phyloP scores from a whole-genome alignment of 2,888 invertebrate genomes.

The Pristionchus entomophagus region DNA sequence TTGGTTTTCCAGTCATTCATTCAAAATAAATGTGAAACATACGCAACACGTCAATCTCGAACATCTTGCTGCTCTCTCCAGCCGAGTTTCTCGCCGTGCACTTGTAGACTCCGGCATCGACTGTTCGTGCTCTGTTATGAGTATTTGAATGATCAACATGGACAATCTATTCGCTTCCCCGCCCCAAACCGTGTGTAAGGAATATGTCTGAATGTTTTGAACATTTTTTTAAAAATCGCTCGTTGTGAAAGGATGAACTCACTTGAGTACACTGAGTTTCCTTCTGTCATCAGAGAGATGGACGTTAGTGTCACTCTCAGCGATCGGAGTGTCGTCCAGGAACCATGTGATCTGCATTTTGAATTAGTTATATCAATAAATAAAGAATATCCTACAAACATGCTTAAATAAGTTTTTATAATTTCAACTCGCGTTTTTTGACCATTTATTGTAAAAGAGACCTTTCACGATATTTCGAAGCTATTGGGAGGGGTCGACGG shows the following conservation, averaged over 20 bases:
- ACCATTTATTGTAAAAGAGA: too few relatives aligned
- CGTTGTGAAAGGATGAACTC: neutral
- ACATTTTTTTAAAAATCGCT: too few relatives aligned
- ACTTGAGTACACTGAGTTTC: slow-evolving; percentile 63
- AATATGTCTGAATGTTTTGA: too few relatives aligned
- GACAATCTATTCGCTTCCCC: neutral
- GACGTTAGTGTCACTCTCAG: slow-evolving; percentile 58
- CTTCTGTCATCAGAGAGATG: slow-evolving; percentile 72
- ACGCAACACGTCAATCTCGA: slow-evolving; percentile 74
- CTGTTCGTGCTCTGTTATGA: slow-evolving; percentile 54
- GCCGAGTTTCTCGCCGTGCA: slow-evolving; percentile 74
- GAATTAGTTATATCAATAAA: neutral
- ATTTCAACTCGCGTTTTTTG: too few relatives aligned
- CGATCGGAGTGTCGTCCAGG: slow-evolving; percentile 66
- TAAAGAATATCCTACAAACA: too few relatives aligned
- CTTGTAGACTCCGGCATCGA: slow-evolving; percentile 74
- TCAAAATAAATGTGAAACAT: slow-evolving; percentile 37
- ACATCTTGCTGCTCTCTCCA: slow-evolving; percentile 71
- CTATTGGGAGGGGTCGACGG: too few relatives aligned
- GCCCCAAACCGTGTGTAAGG: too few relatives aligned
- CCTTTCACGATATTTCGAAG: too few relatives aligned
- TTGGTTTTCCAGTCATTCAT: neutral
- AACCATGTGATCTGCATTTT: slow-evolving; percentile 70
- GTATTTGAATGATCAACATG: neutral
- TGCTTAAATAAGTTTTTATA: too few relatives aligned